Evolutionary conservation across 2,888 invertebrate genomes (phyloP).

Genomic region (Conomelus anceps): DNA sequence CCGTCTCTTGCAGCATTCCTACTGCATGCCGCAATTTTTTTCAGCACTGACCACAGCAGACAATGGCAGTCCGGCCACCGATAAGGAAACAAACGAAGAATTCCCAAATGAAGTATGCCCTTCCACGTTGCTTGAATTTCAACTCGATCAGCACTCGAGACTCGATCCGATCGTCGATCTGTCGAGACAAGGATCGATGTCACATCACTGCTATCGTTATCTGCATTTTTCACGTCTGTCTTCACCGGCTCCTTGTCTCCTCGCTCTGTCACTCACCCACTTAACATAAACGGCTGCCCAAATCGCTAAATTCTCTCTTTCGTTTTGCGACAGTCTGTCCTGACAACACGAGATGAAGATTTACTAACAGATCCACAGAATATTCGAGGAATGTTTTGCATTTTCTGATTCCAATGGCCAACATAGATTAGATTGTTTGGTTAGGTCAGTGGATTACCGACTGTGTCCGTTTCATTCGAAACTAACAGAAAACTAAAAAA

Average conservation of each 20-base stretch:
- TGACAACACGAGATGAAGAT: background rate
- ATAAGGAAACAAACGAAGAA: conserved; percentile 10
- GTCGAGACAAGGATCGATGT: background rate
- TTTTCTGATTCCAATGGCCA: too few relatives aligned
- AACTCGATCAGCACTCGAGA: background rate
- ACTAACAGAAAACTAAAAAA: too few relatives aligned
- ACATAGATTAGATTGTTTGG: too few relatives aligned
- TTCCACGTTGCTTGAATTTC: conserved; percentile 9
- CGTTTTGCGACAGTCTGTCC: background rate
- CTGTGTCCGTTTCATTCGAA: too few relatives aligned
- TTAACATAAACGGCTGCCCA: background rate
- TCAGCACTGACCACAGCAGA: background rate
- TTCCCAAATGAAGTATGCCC: conserved; percentile 23
- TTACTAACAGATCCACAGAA: background rate
- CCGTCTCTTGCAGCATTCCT: background rate
- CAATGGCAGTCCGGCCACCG: background rate
- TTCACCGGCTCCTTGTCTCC: background rate
- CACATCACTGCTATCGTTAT: background rate
- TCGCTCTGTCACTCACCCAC: background rate
- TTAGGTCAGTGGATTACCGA: too few relatives aligned
- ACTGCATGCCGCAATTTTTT: conserved; percentile 2
- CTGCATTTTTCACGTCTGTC: background rate
- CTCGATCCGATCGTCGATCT: background rate
- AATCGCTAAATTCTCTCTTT: background rate
- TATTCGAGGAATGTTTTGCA: background rate